Evolutionary conservation across 30 jellyfish, hydroid and myxozoan genomes (phyloP).

Genomic region (Pelagia noctiluca): DNA sequence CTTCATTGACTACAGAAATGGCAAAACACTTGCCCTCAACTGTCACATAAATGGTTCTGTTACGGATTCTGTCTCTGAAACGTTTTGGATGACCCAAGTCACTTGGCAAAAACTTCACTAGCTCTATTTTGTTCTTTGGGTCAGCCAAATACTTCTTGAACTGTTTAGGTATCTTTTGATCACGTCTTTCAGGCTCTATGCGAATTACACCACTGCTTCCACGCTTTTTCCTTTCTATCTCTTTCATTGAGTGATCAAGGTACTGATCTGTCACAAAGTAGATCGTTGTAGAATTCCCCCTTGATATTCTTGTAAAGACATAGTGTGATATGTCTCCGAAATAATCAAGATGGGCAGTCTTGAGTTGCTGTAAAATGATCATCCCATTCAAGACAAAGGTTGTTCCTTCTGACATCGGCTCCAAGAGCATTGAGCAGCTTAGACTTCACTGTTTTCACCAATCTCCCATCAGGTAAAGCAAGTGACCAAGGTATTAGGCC

Average conservation of each 20-base stretch:
- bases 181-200: neutral
- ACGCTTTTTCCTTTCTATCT: conserved; percentile 8
- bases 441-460: conserved; percentile 39
- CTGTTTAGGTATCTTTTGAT: no score
- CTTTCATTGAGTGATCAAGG: conserved; percentile 1
- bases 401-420: conserved; percentile 12
- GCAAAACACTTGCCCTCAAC: conserved; percentile 3
- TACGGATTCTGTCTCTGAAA: neutral
- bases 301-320: conserved; percentile 1
- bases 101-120: conserved; percentile 2
- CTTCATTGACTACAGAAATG: neutral
- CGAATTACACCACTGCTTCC: neutral
- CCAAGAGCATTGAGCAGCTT: conserved; percentile 38
- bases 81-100: conserved; percentile 17
- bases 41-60: neutral
- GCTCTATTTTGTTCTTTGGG: conserved; percentile 29
- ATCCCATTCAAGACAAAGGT: conserved; percentile 39
- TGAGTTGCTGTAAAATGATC: neutral
- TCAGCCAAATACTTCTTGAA: neutral
- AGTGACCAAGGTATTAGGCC: conserved; percentile 62
- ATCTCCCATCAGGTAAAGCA: conserved; percentile 40
- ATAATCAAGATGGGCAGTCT: neutral
- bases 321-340: neutral
- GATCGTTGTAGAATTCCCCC: neutral
- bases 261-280: conserved; percentile 17